phyloP scores from a whole-genome alignment of 2,797 vertebrate species.

The Neosalanx taihuensis region DNA sequence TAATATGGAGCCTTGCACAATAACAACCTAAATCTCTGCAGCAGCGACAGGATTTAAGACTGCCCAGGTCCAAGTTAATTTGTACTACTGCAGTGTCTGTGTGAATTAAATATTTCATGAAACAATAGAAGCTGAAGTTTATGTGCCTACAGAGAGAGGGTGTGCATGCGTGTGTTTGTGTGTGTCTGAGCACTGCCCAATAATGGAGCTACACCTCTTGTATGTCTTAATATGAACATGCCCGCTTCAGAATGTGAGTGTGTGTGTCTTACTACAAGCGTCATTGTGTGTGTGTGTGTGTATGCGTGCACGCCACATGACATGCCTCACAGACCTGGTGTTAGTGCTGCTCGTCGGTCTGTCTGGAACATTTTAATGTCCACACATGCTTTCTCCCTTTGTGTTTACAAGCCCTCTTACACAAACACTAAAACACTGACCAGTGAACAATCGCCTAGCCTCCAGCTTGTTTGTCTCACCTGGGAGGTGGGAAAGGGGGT shows the following conservation, averaged over 20 bases:
- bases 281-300: not conserved
- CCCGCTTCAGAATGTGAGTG: slow-evolving; percentile 8
- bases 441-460: slow-evolving; percentile 30
- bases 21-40: slow-evolving; percentile 53
- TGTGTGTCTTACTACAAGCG: not conserved
- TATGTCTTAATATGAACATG: not conserved
- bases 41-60: slow-evolving; percentile 81
- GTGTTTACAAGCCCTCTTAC: slow-evolving; percentile 8
- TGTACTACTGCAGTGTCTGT: not conserved
- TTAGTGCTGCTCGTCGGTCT: not conserved
- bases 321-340: too few relatives aligned
- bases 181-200: not conserved
- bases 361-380: not conserved
- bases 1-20: slow-evolving; percentile 52
- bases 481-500: not conserved
- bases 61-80: slow-evolving; percentile 55
- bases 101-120: not conserved
- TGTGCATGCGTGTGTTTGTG: not conserved
- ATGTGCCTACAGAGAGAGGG: too few relatives aligned
- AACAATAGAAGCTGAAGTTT: too few relatives aligned
- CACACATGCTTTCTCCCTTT: slow-evolving; percentile 7
- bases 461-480: slow-evolving; percentile 33
- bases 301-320: not conserved
- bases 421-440: slow-evolving; percentile 6
- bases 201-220: not conserved